These are phyloP conservation scores for Lepisosteus oculatus DNA, from an alignment of 2,113 vertebrate species.

Conservation along the genomic window DNA sequence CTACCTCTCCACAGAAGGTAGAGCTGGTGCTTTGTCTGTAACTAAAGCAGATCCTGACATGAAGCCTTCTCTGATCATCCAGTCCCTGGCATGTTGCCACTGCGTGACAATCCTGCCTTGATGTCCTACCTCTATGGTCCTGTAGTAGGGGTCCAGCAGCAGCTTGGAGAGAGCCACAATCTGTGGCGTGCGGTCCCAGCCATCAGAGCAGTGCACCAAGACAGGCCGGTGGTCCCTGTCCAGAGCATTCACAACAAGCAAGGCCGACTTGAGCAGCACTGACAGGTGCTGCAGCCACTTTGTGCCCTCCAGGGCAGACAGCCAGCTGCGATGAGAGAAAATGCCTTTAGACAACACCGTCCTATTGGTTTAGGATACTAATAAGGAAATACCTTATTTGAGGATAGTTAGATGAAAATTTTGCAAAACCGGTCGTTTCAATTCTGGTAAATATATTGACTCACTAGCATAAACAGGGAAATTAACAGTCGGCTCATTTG, in stretches of 20 bases:
- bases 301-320: constrained; percentile 93
- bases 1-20: too few relatives aligned
- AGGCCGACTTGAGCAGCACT: constrained; percentile 85
- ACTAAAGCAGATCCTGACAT: neutral
- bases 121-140: constrained; percentile 83
- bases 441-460: too few relatives aligned
- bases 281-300: constrained; percentile 97
- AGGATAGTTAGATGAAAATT: too few relatives aligned
- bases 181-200: constrained; percentile 97
- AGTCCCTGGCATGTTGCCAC: neutral
- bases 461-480: neutral
- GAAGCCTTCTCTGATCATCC: neutral
- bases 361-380: too few relatives aligned
- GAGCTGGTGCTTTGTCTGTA: too few relatives aligned
- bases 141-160: constrained; percentile 91
- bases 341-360: neutral
- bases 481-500: neutral
- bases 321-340: constrained; percentile 74
- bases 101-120: too few relatives aligned
- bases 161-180: constrained; percentile 93
- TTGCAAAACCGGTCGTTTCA: too few relatives aligned
- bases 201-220: constrained; percentile 94
- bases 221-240: constrained; percentile 88
- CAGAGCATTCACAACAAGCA: constrained; percentile 87
- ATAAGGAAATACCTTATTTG: too few relatives aligned